Base-by-base conservation (phyloP, 2,888 invertebrate species). In the Spilarctia lutea region DNA sequence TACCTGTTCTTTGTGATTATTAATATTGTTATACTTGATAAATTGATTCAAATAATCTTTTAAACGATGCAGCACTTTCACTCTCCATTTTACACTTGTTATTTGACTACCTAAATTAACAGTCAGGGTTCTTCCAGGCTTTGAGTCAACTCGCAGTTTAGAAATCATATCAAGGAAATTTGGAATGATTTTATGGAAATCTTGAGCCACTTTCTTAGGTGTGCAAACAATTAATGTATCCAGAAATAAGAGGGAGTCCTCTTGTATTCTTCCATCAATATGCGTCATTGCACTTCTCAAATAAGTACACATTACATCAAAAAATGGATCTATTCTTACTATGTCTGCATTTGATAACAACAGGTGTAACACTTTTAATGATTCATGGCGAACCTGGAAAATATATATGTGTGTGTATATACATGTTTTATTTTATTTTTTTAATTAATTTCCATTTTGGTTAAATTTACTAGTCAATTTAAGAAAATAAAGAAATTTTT, bases 231-330 rank as follows among this genome's bases (percentile, higher is more conserved):
- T 91, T n/a, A 99, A 94, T 65, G 97, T 96, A 88, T 99, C 98
- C 30, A 99, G 93, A 81, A 98, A 96, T 1, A 97, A 89, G 0
- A 99, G 94, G 0, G 99, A 98, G 91, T 98, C 98, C 89, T 98
- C 97, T 89, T 98, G 98, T 79, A 99, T 97, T 71, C 96, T 96
- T 20, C 96, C 96, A 89, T 98, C 97, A 76, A 99, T 98, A 86
- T 99, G 98, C 0, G 98, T 99, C 98, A 99, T 98, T 0, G 98
- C 98, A 94, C 99, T 99, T 72, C 97, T 96, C 68, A 99, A 91
- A 91, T 98, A 98, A 1, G 98, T 97, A 33, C 97, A 97, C 77
- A 99, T 93, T 11, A 98, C 96, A 78, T 97, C 97, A 88, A 98
- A 98, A 90, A 98, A 98, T 18, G 98, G 98, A 65, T 96, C 90